phyloP scores from a whole-genome alignment of 2,113 vertebrate species.

The Leiothrix lutea region DNA sequence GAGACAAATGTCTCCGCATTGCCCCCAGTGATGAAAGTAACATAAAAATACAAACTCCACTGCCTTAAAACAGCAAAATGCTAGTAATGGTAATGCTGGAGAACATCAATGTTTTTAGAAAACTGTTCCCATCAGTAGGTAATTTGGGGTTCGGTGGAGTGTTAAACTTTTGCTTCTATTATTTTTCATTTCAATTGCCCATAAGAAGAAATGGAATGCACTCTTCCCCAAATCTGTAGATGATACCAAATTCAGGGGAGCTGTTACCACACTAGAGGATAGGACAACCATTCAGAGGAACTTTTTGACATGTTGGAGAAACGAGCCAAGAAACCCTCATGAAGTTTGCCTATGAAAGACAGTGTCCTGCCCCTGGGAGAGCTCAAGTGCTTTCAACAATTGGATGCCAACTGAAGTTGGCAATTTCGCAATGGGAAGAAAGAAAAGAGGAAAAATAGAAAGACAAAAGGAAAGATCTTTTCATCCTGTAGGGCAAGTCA shows the following conservation, averaged over 20 bases:
- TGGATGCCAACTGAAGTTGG: not conserved
- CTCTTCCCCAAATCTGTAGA: not conserved
- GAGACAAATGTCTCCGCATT: not conserved
- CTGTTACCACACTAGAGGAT: not conserved
- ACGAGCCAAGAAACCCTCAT: not conserved
- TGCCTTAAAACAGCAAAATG: not conserved
- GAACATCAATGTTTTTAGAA: not conserved
- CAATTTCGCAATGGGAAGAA: not conserved
- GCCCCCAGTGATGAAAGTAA: not conserved
- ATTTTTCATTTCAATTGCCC: not conserved
- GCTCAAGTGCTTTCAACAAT: not conserved
- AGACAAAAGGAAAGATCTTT: not conserved
- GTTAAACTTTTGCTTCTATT: not conserved
- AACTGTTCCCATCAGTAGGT: not conserved
- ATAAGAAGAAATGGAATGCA: not conserved
- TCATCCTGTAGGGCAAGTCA: not conserved
- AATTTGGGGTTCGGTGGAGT: accelerated
- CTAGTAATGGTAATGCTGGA: not conserved
- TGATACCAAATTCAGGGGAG: not conserved
- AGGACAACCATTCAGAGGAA: not conserved
- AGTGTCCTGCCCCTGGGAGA: not conserved
- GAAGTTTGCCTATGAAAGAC: not conserved
- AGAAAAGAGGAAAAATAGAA: not conserved
- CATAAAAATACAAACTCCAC: accelerated
- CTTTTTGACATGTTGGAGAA: not conserved